These are phyloP conservation scores for Mylabris sibirica DNA, from an alignment of 2,888 invertebrate species.

Conservation along the genomic window DNA sequence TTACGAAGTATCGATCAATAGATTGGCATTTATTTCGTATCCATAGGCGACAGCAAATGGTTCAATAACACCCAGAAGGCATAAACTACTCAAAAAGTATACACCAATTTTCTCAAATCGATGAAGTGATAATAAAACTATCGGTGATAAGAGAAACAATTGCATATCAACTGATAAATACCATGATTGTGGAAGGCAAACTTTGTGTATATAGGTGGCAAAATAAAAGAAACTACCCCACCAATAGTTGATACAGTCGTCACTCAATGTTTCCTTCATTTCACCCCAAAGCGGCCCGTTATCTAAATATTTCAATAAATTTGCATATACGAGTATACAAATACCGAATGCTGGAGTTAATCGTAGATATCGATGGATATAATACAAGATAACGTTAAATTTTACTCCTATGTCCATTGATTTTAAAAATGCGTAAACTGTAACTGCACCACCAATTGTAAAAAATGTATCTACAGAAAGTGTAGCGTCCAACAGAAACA, in stretches of 20 bases:
- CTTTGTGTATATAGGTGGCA: background rate
- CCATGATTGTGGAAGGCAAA: background rate
- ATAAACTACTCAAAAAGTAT: background rate
- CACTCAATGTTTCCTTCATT: background rate
- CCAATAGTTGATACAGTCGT: conserved; percentile 15
- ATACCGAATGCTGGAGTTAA: conserved; percentile 52
- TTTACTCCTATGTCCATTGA: conserved; percentile 45
- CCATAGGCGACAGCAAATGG: conserved; percentile 15
- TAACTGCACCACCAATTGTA: conserved; percentile 66
- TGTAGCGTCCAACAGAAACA: conserved; percentile 57
- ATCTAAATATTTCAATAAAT: conserved; percentile 18
- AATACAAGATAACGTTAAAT: conserved; percentile 51
- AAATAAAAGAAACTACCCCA: conserved; percentile 17
- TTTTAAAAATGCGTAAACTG: conserved; percentile 58
- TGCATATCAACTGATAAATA: conserved; percentile 23
- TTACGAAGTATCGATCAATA: background rate
- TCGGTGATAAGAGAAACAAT: conserved; percentile 23
- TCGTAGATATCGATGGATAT: conserved; percentile 30
- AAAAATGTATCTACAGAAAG: conserved; percentile 71
- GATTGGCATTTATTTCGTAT: background rate
- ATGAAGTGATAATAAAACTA: conserved; percentile 17
- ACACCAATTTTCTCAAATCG: conserved; percentile 15
- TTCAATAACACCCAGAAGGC: conserved; percentile 10
- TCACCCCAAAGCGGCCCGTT: conserved; percentile 22
- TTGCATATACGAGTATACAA: conserved; percentile 18